These are phyloP conservation scores for Drosophila meridiana DNA, from an alignment of 2,888 invertebrate genomes.

Conservation along the genomic window DNA sequence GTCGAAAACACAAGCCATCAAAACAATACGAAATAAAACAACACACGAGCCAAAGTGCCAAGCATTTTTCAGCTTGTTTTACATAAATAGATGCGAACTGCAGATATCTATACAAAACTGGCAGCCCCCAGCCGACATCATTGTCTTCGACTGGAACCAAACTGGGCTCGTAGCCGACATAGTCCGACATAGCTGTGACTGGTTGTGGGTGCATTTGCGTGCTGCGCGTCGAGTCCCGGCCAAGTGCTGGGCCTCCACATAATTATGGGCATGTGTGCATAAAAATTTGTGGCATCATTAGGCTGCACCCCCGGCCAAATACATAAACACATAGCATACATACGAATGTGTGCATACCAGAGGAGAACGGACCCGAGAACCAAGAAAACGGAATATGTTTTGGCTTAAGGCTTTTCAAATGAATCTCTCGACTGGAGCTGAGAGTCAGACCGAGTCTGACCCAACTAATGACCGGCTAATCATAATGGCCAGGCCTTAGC, in stretches of 20 bases:
- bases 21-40: slow-evolving; percentile 31
- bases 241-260: slow-evolving; percentile 35
- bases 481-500: slow-evolving; percentile 62
- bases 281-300: slow-evolving; percentile 79
- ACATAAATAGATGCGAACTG: slow-evolving; percentile 75
- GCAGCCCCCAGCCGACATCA: slow-evolving; percentile 11
- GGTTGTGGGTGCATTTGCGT: slow-evolving; percentile 59
- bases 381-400: slow-evolving; percentile 65
- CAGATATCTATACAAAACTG: slow-evolving; percentile 51
- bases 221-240: slow-evolving; percentile 19
- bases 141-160: slow-evolving; percentile 32
- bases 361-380: slow-evolving; percentile 39
- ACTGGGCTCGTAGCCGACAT: not conserved
- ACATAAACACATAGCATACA: slow-evolving; percentile 17
- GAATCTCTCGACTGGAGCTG: slow-evolving; percentile 61
- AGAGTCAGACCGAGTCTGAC: slow-evolving; percentile 33
- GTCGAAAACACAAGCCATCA: slow-evolving; percentile 20
- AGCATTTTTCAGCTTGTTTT: slow-evolving; percentile 64
- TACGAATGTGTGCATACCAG: slow-evolving; percentile 13
- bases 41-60: slow-evolving; percentile 57
- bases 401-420: slow-evolving; percentile 79
- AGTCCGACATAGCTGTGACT: not conserved
- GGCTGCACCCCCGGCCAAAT: slow-evolving; percentile 76
- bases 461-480: slow-evolving; percentile 78
- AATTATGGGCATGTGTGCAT: slow-evolving; percentile 69